Base-by-base conservation (phyloP, 1,140 invertebrate species). In the Lycorma delicatula region DNA sequence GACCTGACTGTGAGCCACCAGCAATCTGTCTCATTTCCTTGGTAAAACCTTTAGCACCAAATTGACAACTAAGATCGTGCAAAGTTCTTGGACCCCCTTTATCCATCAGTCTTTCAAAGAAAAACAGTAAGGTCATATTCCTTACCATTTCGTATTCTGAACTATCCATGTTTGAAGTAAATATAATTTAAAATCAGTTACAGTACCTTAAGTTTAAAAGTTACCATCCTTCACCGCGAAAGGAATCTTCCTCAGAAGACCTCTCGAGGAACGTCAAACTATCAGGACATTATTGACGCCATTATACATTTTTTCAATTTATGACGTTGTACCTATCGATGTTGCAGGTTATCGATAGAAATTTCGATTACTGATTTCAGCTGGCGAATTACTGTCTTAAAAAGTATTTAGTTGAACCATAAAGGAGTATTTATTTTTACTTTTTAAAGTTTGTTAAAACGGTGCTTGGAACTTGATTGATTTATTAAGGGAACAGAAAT, bases 11-110 rank as follows among this genome's bases (percentile, higher is more conserved):
- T 58, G 90, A 93, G 60, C 91, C 91, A 48, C 93, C 93, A 67
- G 91, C 92, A 64, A 96, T 95, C 75, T 94, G 91, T 62, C 89
- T 78, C 89, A 92, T 93, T 76, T 96, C 91, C 78, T 93, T 93
- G 2, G 91, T 93, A 70, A 96, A 96, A 51, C 91, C 91, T 75
- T 93, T 94, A 58, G 91, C 91, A 66, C 93, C 92, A 74, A 96
- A 96, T 74, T 96, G 92, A 75, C 94, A 97, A 68, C 90, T 93
- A 56, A 97, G 79, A 77, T 97, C 94, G 73, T 97, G 94, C 61
- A 97, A 77, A 44, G 93, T 95, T 69, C 94, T 81, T 56, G 91
- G 90, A 71, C 91, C 91, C 59, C 88, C 87, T 76, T 94, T 95
- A 71, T 96, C 92, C 78, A 97, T 81, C 54, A 97, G 77, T 69